Evolutionary conservation across 2,888 invertebrate genomes (phyloP), one percentile per base, ranked within the genome.

Genomic region (Pachycephus smyrnensis): DNA sequence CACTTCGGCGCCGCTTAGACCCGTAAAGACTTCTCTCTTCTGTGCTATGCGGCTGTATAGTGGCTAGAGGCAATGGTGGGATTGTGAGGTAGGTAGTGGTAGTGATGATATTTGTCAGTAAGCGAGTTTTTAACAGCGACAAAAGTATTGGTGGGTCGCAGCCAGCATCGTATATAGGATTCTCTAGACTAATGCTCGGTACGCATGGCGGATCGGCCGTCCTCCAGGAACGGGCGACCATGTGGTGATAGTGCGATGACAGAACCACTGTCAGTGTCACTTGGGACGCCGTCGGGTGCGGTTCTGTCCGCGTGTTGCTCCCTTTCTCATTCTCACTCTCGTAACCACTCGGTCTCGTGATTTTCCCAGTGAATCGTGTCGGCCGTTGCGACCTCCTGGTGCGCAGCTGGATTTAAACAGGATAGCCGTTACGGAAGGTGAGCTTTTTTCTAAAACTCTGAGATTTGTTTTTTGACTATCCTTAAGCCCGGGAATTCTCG

Each of bases 211-310:
- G 31, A 1, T 33, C 73, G 73, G 15, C 73, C 73, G 75, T 32
- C 40, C 40, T 40, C 40, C 15, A 40, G 40, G 15, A 15, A 15
- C 40, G 40, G 40, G 15, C 6, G 40, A 55, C 88, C 87, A 87
- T 87, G 87, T 86, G 86, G 85, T 88, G 89, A 89, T 89, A 89
- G 87, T 86, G 81, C 86, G 86, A 88, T 89, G 89, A 89, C 88
- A 89, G 89, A 85, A 88, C 77, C 86, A 87, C 88, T 91, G 90
- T 91, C 90, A 91, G 91, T 91, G 90, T 90, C 91, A 90, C 86
- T 88, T 85, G 87, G 88, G 83, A 88, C 82, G 81, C 80, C 84
- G 68, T 55, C 40, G 75, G 31, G 75, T 31, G 68, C 75, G 73
- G 73, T 35, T 30, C 15, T 30, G 12, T 35, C 35, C 73, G 73